Conservation (phyloP, 2,797 vertebrate species). For the Anas bahamensis region DNA sequence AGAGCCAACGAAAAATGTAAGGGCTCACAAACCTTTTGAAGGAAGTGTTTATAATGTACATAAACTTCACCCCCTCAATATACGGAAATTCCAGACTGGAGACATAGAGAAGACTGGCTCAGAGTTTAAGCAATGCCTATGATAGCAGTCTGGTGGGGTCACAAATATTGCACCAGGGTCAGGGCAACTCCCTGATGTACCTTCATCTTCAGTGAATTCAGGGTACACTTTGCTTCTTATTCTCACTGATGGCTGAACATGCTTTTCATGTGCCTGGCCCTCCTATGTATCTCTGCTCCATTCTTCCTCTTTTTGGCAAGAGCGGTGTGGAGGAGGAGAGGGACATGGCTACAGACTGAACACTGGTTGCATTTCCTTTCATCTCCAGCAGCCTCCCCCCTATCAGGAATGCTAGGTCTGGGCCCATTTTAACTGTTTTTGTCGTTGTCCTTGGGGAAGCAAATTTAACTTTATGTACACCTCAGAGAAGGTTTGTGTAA, state of each 20-base stretch:
- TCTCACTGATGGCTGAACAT: not conserved
- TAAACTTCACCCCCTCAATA: not conserved
- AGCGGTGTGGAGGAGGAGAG: not conserved
- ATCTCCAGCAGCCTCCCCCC: not conserved
- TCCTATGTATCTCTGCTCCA: not conserved
- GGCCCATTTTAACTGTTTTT: not conserved
- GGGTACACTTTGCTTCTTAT: not conserved
- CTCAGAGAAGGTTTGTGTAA: not conserved
- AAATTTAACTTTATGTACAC: not conserved
- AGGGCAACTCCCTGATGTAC: not conserved
- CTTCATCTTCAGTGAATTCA: not conserved
- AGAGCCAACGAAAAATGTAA: not conserved
- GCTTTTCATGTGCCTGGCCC: not conserved
- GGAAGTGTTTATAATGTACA: not conserved
- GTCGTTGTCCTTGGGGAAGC: not conserved
- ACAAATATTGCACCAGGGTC: not conserved
- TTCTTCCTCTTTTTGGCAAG: not conserved
- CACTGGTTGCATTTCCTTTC: not conserved
- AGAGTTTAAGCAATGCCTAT: not conserved
- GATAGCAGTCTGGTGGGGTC: not conserved
- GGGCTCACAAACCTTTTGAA: not conserved
- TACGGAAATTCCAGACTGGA: conserved; percentile 17
- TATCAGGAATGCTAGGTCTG: not conserved
- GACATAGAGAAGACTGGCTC: not conserved
- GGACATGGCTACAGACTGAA: not conserved